phyloP scores from a whole-genome alignment of 2,888 invertebrate genomes.

The Megalurothrips usitatus region DNA sequence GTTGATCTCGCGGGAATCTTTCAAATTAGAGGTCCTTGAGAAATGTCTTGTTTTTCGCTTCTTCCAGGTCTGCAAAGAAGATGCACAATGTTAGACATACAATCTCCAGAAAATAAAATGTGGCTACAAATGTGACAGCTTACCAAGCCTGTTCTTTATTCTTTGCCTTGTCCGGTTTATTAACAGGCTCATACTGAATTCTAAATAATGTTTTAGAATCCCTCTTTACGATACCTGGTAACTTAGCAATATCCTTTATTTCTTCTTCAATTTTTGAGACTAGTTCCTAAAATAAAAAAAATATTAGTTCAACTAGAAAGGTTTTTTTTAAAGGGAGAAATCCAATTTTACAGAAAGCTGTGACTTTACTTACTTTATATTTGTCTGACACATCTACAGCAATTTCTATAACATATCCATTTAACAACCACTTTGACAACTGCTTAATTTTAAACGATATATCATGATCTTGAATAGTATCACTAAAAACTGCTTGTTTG shows the following conservation, averaged over 20 bases:
- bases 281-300: background rate
- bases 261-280: background rate
- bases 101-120: no score
- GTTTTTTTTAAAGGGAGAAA: no score
- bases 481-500: background rate
- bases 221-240: background rate
- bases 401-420: background rate
- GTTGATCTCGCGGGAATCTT: no score
- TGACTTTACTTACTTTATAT: background rate
- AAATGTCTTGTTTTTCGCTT: no score
- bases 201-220: background rate
- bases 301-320: background rate
- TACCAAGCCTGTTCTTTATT: background rate
- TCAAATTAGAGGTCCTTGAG: no score
- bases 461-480: background rate
- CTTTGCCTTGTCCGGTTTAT: background rate
- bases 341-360: background rate
- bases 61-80: no score
- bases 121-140: background rate
- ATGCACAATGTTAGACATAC: no score
- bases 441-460: background rate
- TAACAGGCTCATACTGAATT: conserved; percentile 17
- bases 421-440: background rate
- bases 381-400: conserved; percentile 6
- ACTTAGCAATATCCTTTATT: background rate